Conservation (phyloP, 1,140 invertebrate species). For the Vanessa atalanta region DNA sequence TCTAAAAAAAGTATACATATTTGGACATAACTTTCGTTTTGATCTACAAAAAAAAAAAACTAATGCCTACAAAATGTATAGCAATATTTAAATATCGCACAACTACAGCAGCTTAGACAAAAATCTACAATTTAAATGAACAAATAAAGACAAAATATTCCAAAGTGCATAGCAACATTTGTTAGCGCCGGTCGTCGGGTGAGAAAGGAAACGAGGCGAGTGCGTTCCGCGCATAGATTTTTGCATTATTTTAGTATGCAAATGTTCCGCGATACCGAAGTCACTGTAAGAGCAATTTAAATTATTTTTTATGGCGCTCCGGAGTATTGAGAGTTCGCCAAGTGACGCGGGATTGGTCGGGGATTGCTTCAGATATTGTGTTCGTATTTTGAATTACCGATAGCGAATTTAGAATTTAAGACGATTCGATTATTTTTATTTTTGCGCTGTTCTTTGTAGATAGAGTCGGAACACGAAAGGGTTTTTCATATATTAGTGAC, state of each 20-base stretch:
- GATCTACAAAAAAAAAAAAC: neutral
- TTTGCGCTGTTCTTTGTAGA: neutral
- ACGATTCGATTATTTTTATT: neutral
- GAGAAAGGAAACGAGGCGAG: slow-evolving; percentile 56
- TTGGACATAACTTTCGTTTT: neutral
- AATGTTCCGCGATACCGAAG: slow-evolving; percentile 71
- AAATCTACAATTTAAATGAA: slow-evolving; percentile 1
- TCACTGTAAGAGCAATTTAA: slow-evolving; percentile 78
- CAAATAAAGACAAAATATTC: slow-evolving; percentile 17
- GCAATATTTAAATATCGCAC: slow-evolving; percentile 3
- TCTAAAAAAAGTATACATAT: neutral
- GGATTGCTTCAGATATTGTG: slow-evolving; percentile 57
- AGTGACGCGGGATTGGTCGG: slow-evolving; percentile 49
- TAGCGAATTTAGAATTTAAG: slow-evolving; percentile 27
- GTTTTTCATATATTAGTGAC: too few relatives aligned
- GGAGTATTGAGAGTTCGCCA: slow-evolving; percentile 73
- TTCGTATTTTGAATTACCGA: slow-evolving; percentile 56
- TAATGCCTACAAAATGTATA: neutral
- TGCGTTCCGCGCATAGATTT: slow-evolving; percentile 75
- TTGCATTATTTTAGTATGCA: slow-evolving; percentile 79
- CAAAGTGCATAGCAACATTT: slow-evolving; percentile 1
- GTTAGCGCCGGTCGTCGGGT: slow-evolving; percentile 30
- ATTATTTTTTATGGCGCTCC: slow-evolving; percentile 79
- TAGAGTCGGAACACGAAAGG: too few relatives aligned
- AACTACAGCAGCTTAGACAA: neutral